phyloP scores from a whole-genome alignment of 2,888 invertebrate genomes.

The Zaprionus bogoriensis region DNA sequence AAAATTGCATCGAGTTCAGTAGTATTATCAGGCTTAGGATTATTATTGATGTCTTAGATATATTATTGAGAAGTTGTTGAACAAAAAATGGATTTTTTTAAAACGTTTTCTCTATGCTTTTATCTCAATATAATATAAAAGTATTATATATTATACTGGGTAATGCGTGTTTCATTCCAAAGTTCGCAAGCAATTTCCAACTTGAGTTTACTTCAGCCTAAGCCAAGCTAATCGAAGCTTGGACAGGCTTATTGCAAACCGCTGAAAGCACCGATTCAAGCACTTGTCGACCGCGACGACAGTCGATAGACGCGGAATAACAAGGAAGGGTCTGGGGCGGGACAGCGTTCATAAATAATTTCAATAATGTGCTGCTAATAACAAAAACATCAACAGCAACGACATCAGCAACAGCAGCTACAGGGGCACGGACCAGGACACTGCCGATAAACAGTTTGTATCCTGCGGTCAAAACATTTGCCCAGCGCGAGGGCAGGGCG shows the following conservation, averaged over 20 bases:
- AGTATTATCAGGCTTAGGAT: no score
- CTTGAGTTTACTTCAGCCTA: background rate
- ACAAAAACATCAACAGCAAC: constrained; percentile 28
- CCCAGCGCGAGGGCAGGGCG: background rate
- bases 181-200: no score
- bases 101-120: no score
- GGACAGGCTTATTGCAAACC: constrained; percentile 11
- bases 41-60: no score
- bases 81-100: no score
- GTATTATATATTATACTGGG: no score
- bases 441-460: constrained; percentile 22
- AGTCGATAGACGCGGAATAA: background rate
- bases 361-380: constrained; percentile 71
- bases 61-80: no score
- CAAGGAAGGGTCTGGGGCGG: background rate
- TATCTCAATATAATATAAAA: no score
- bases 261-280: constrained; percentile 44
- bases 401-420: constrained; percentile 24
- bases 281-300: constrained; percentile 46
- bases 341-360: constrained; percentile 55
- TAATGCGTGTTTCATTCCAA: no score
- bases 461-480: constrained; percentile 55
- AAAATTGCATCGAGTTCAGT: no score
- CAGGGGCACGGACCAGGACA: constrained; percentile 23
- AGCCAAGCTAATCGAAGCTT: constrained; percentile 25